phyloP scores from a whole-genome alignment of 2,888 invertebrate genomes.

The Trachelus iudaicus region DNA sequence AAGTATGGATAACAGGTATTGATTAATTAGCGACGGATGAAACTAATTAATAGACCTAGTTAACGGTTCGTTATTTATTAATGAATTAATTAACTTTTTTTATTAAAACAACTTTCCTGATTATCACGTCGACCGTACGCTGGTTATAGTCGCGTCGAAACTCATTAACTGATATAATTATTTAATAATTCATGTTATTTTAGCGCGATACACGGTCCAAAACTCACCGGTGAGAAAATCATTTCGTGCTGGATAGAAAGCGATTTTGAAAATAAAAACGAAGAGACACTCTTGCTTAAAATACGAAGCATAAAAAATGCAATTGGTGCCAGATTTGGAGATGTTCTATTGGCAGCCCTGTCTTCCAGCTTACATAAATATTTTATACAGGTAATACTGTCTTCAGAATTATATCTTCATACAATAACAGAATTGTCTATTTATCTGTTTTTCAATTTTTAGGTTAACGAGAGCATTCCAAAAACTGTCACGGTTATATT shows the following conservation, averaged over 20 bases:
- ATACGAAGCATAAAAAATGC: conserved; percentile 45
- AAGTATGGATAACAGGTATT: conserved; percentile 60
- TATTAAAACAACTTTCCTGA: not conserved
- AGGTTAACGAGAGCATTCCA: conserved; percentile 41
- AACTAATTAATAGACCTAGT: not conserved
- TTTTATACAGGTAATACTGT: conserved; percentile 59
- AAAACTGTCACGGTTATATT: conserved; percentile 50
- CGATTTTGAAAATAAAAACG: conserved; percentile 37
- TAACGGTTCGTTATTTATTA: not conserved
- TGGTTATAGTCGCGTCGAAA: not conserved
- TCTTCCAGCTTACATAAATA: conserved; percentile 66
- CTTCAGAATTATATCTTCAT: not conserved
- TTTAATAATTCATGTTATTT: not conserved
- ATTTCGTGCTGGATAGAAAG: conserved; percentile 47
- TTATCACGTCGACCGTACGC: not conserved
- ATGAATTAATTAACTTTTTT: not conserved
- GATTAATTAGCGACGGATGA: not conserved
- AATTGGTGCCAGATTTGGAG: conserved; percentile 64
- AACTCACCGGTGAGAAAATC: conserved; percentile 64
- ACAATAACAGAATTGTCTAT: not conserved
- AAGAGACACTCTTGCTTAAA: conserved; percentile 58
- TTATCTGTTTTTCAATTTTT: conserved; percentile 4
- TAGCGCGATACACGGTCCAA: conserved; percentile 66
- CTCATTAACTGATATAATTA: not conserved
- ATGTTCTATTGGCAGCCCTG: conserved; percentile 67